Evolutionary conservation across 2,113 vertebrate genomes (phyloP).

Genomic region (Felis catus): DNA sequence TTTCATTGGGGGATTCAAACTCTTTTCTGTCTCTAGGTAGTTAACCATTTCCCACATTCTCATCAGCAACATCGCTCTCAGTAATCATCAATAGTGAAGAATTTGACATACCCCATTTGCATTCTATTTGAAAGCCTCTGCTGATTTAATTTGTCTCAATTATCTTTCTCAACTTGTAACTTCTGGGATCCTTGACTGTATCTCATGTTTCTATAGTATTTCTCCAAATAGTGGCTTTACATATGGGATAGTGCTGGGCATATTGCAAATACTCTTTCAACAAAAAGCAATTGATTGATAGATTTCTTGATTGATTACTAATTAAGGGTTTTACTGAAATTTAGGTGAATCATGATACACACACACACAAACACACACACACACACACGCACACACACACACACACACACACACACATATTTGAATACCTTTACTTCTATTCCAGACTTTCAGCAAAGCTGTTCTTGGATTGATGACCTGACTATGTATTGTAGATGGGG

Average conservation of each 20-base stretch:
- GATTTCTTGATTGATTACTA: neutral
- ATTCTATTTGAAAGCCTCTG: neutral
- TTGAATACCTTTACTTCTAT: neutral
- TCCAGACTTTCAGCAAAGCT: neutral
- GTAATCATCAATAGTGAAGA: neutral
- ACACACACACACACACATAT: neutral
- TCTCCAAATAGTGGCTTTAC: neutral
- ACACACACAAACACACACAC: neutral
- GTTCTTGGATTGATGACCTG: neutral
- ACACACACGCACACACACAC: neutral
- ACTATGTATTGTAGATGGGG: neutral
- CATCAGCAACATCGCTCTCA: neutral
- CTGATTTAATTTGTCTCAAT: neutral
- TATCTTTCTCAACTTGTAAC: neutral
- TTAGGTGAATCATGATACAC: neutral
- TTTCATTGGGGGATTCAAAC: neutral
- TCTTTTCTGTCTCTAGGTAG: neutral
- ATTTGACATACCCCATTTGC: neutral
- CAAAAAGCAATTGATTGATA: neutral
- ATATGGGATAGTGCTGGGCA: neutral
- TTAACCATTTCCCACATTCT: neutral
- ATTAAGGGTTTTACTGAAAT: neutral
- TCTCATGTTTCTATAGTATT: neutral
- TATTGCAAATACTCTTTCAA: neutral
- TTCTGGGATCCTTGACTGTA: neutral